Percentiles rank a stretch among this genome's conserved stretches.
Evolutionary conservation across 2,113 vertebrate genomes (phyloP).

Genomic region (Neogale vison): DNA sequence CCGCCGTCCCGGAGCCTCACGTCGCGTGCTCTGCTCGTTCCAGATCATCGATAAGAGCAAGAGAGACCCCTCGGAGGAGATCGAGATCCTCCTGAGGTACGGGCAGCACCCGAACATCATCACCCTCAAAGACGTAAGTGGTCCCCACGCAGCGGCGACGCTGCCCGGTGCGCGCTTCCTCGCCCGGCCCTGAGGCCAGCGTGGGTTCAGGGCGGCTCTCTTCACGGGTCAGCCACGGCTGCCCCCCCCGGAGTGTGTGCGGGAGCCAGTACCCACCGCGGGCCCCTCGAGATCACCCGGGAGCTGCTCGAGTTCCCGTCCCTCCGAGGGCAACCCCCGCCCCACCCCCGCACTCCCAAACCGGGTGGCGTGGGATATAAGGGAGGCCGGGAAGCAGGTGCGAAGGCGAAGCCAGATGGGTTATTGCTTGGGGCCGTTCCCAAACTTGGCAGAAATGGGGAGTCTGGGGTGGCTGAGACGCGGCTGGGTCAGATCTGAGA

Average conservation of each 20-base stretch:
- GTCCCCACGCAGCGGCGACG: background rate
- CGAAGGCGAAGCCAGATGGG: rapidly evolving
- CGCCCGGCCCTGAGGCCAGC: rapidly evolving
- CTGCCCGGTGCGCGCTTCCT: rapidly evolving
- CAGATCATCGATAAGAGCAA: slow-evolving; percentile 95
- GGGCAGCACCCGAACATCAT: slow-evolving; percentile 97
- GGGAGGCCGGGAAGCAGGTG: rapidly evolving
- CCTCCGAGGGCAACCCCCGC: too few relatives aligned
- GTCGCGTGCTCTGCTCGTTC: background rate
- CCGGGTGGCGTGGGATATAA: rapidly evolving
- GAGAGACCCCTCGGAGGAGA: slow-evolving; percentile 96
- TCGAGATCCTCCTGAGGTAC: slow-evolving; percentile 95
- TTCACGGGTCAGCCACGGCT: rapidly evolving
- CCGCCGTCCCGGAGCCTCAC: rapidly evolving
- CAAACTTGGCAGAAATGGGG: rapidly evolving
- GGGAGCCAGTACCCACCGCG: rapidly evolving
- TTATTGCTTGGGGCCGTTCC: rapidly evolving
- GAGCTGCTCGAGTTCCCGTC: rapidly evolving
- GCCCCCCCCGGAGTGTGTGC: rapidly evolving
- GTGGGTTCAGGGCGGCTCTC: rapidly evolving
- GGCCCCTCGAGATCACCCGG: rapidly evolving
- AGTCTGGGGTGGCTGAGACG: rapidly evolving
- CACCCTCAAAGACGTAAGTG: slow-evolving; percentile 95
- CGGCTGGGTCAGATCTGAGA: background rate
- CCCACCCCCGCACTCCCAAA: background rate